Base-by-base conservation (phyloP, 2,888 invertebrate genomes). In the Eupithecia centaureata region DNA sequence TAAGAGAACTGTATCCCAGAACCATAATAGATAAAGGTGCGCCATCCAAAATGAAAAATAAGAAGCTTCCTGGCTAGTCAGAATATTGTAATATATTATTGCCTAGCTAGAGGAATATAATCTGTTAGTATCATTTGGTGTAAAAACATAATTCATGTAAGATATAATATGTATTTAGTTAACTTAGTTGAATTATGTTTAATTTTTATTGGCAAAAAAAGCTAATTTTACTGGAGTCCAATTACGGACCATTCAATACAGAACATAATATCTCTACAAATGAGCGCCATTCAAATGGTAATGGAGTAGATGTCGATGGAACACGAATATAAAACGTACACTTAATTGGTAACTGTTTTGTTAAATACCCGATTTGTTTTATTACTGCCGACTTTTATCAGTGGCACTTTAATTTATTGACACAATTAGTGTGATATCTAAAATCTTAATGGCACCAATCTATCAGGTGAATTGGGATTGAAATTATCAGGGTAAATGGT, bases 201-300 rank as follows among this genome's bases (percentile, higher is more conserved):
- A n/a, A n/a, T n/a, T 18, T 51, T 27, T 27, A 51, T 27, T 25
- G 25, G 52, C 15, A 52, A 32, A n/a, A 28, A 8, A 28, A 35
- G 52, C 15, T 27, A 28, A 59, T 28, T 35, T 62, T 63, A 57
- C n/a, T 28, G 25, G 10, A 64, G 15, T n/a, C 15, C 18, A 66
- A 61, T 61, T 66, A 51, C 22, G 52, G 63, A 5, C 35, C 60
- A 52, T 58, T 65, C 27, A 25, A 64, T 57, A 64, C 35, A 35
- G 64, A 59, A 42, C 63, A 67, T 67, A 65, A 67, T 67, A 65
- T 69, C 65, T 71, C 47, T 12, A 1, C 52, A 66, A 73, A 73
- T 68, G 71, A 67, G 58, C 62, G 32, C 72, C 60, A 69, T 74
- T 74, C 66, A 69, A 66, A 74, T 71, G 74, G 65, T 64, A 74